A percentile compares a stretch with the other conserved stretches of the same genome.
Conservation (phyloP, 2,797 vertebrate genomes). For the Platalea minor region DNA sequence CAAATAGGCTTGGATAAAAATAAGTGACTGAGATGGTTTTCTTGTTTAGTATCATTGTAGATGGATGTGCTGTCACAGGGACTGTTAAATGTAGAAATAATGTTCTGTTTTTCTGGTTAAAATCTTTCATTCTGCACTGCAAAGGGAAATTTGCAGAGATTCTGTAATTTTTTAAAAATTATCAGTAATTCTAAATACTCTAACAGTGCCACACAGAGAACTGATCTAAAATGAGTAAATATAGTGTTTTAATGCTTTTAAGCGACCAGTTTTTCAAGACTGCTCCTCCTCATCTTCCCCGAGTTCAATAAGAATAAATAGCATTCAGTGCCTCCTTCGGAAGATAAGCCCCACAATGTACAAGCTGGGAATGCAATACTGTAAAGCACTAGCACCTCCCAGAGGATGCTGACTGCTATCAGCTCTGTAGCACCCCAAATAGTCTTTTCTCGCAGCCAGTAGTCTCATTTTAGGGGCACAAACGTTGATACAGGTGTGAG, state of each 20-base stretch:
- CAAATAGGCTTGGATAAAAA: neutral
- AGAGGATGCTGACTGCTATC: neutral
- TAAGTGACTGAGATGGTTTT: neutral
- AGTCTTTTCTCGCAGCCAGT: neutral
- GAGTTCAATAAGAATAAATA: fast-evolving
- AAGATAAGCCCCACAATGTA: fast-evolving
- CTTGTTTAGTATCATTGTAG: neutral
- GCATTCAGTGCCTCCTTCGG: neutral
- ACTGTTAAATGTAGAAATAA: neutral
- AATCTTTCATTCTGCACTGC: neutral
- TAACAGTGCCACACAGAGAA: neutral
- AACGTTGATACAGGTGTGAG: neutral
- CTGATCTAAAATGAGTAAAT: neutral
- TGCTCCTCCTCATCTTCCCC: neutral
- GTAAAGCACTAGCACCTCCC: slow-evolving; percentile 36
- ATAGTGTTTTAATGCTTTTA: neutral
- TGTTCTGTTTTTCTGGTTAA: neutral
- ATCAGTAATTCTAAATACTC: neutral
- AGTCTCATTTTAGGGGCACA: neutral
- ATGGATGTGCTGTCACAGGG: neutral
- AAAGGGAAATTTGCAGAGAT: neutral
- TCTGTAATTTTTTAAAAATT: neutral
- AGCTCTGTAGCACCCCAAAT: neutral
- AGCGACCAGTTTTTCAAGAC: neutral
- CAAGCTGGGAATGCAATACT: neutral